Evolutionary conservation across 2,888 invertebrate species (phyloP).

Genomic region (Tenthredo notha): DNA sequence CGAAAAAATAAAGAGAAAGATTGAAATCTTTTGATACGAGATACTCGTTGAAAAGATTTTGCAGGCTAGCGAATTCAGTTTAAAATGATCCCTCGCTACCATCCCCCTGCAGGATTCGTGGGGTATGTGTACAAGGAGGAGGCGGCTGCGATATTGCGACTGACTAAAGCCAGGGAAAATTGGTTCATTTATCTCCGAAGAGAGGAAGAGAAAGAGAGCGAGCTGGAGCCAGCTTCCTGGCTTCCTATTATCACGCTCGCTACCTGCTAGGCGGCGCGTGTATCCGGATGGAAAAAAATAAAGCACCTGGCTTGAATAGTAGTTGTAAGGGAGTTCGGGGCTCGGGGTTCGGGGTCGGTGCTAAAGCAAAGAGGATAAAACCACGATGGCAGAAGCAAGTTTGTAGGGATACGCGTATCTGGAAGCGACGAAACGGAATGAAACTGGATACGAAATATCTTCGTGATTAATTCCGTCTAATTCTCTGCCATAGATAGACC

Average conservation of each 20-base stretch:
- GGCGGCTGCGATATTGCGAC: constrained; percentile 67
- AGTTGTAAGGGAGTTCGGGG: constrained; percentile 54
- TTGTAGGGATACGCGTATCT: neutral
- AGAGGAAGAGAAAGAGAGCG: neutral
- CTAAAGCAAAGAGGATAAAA: constrained; percentile 30
- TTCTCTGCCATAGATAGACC: neutral
- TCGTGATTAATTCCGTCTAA: constrained; percentile 17
- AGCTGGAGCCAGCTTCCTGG: constrained; percentile 29
- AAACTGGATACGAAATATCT: constrained; percentile 3
- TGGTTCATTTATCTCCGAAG: constrained; percentile 72
- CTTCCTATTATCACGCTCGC: constrained; percentile 66
- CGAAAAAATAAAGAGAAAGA: neutral
- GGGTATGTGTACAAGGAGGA: constrained; percentile 17
- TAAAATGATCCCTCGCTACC: constrained; percentile 55
- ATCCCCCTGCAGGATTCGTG: neutral
- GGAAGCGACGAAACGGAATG: constrained; percentile 26
- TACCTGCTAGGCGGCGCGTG: constrained; percentile 51
- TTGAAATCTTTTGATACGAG: constrained; percentile 14
- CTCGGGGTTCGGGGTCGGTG: constrained; percentile 50
- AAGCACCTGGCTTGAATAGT: constrained; percentile 58
- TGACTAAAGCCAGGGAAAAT: constrained; percentile 73
- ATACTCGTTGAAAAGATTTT: constrained; percentile 36
- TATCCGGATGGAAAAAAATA: constrained; percentile 57
- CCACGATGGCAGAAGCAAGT: constrained; percentile 33
- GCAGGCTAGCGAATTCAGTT: constrained; percentile 56